phyloP scores from a whole-genome alignment of 2,113 vertebrate genomes.

The Euleptes europaea region DNA sequence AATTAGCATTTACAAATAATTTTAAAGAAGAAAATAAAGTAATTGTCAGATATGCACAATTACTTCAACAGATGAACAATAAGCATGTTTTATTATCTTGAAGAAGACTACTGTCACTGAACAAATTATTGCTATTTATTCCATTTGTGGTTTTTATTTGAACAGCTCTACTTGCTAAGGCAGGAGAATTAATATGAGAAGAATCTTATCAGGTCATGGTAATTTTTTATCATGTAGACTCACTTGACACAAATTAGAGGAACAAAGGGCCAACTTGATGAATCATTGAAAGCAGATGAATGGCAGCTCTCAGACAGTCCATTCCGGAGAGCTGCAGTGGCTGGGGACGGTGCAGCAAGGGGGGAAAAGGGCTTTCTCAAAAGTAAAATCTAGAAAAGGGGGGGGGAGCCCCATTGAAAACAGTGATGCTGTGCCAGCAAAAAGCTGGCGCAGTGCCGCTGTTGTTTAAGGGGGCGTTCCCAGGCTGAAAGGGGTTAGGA shows the following conservation, averaged over 20 bases:
- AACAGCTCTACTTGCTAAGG: slow-evolving; percentile 65
- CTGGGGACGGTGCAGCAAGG: too few species aligned
- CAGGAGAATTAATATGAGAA: slow-evolving; percentile 56
- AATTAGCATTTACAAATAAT: slow-evolving; percentile 32
- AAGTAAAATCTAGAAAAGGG: too few species aligned
- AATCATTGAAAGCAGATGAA: slow-evolving; percentile 74
- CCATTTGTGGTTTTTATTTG: slow-evolving; percentile 58
- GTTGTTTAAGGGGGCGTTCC: too few species aligned
- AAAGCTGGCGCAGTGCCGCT: too few species aligned
- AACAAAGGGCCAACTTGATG: slow-evolving; percentile 76
- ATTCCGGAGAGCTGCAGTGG: too few species aligned
- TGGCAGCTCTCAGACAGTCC: slow-evolving; percentile 69
- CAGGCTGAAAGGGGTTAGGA: too few species aligned
- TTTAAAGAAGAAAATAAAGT: slow-evolving; percentile 49
- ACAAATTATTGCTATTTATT: slow-evolving; percentile 47
- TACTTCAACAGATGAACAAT: neutral
- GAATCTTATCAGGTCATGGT: slow-evolving; percentile 66
- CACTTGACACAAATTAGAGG: slow-evolving; percentile 78
- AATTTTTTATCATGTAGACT: slow-evolving; percentile 72
- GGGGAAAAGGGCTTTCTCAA: too few species aligned
- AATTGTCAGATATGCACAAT: slow-evolving; percentile 9
- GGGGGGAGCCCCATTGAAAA: too few species aligned
- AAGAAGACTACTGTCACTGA: slow-evolving; percentile 46
- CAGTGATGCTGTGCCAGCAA: too few species aligned
- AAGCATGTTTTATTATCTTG: slow-evolving; percentile 28